These are phyloP conservation scores for Hydropotes inermis DNA, from an alignment of 2,113 vertebrate genomes.

Conservation along the genomic window DNA sequence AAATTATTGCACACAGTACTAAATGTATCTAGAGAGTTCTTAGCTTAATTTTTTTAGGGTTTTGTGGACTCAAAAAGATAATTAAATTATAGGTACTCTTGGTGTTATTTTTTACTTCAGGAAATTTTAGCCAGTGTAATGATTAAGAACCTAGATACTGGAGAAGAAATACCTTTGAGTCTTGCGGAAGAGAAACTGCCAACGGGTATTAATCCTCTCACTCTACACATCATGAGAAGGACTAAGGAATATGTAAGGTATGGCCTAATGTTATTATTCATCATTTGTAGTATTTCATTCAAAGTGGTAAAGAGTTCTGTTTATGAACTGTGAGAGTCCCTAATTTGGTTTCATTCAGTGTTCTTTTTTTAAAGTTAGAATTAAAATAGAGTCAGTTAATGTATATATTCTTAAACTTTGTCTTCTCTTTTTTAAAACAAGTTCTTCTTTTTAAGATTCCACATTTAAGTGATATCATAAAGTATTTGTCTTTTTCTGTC, in stretches of 20 bases:
- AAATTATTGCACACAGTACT: background rate
- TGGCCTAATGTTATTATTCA: constrained; percentile 61
- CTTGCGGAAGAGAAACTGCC: constrained; percentile 98
- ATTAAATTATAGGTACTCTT: constrained; percentile 13
- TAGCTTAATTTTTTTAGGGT: constrained; percentile 20
- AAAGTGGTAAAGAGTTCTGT: background rate
- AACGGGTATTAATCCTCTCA: constrained; percentile 97
- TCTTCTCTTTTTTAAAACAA: background rate
- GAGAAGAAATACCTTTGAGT: constrained; percentile 98
- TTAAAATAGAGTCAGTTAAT: constrained; percentile 21
- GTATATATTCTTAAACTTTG: background rate
- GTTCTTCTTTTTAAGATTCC: background rate
- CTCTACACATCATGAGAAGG: constrained; percentile 98
- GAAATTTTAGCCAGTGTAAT: constrained; percentile 99
- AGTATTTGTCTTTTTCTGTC: background rate
- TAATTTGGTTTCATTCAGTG: background rate
- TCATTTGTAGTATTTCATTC: constrained; percentile 2
- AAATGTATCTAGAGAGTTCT: background rate
- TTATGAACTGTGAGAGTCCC: background rate
- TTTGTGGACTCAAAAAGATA: constrained; percentile 22
- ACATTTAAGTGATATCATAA: background rate
- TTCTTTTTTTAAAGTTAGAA: background rate
- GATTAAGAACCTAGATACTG: constrained; percentile 99
- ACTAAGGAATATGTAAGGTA: constrained; percentile 99
- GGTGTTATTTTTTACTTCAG: constrained; percentile 77